These are phyloP conservation scores for Bovichtus variegatus DNA, from an alignment of 2,797 vertebrate genomes.

Conservation along the genomic window DNA sequence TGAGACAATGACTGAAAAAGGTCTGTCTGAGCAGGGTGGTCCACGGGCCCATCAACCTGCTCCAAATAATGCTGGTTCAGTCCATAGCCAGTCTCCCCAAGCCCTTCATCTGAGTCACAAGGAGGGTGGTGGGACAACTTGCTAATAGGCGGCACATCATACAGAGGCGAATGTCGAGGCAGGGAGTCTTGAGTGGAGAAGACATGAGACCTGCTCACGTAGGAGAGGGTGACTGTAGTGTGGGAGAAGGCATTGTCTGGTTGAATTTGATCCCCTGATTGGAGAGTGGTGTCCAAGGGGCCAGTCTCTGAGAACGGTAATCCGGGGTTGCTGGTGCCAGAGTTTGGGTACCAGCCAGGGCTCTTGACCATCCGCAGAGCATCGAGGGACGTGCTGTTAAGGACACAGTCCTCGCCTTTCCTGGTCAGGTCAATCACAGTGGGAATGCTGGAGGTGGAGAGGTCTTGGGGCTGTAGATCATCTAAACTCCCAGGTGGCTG, in stretches of 20 bases:
- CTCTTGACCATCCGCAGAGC: slow-evolving; percentile 71
- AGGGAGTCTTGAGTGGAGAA: slow-evolving; percentile 76
- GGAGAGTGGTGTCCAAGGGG: slow-evolving; percentile 60
- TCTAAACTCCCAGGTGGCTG: slow-evolving; percentile 80
- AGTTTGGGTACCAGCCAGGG: slow-evolving; percentile 77
- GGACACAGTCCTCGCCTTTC: slow-evolving; percentile 75
- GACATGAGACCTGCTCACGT: slow-evolving; percentile 86
- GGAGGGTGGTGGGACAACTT: slow-evolving; percentile 76
- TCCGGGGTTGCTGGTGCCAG: slow-evolving; percentile 61
- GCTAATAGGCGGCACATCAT: slow-evolving; percentile 74
- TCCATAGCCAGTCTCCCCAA: slow-evolving; percentile 54
- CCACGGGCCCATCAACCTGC: slow-evolving; percentile 64
- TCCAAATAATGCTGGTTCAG: slow-evolving; percentile 76
- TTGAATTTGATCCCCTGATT: slow-evolving; percentile 79
- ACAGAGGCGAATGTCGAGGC: slow-evolving; percentile 71
- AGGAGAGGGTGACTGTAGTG: slow-evolving; percentile 88
- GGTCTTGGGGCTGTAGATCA: slow-evolving; percentile 85
- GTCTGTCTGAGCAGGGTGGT: slow-evolving; percentile 68
- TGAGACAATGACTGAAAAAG: slow-evolving; percentile 66
- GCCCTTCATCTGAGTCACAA: slow-evolving; percentile 68
- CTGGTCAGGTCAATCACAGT: slow-evolving; percentile 77
- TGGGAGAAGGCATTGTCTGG: slow-evolving; percentile 85
- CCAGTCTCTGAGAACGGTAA: slow-evolving; percentile 69
- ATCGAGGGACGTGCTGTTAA: slow-evolving; percentile 68
- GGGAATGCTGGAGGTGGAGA: slow-evolving; percentile 75